Evolutionary conservation across 2,797 vertebrate genomes (phyloP).

Genomic region (Malacoraja senta): DNA sequence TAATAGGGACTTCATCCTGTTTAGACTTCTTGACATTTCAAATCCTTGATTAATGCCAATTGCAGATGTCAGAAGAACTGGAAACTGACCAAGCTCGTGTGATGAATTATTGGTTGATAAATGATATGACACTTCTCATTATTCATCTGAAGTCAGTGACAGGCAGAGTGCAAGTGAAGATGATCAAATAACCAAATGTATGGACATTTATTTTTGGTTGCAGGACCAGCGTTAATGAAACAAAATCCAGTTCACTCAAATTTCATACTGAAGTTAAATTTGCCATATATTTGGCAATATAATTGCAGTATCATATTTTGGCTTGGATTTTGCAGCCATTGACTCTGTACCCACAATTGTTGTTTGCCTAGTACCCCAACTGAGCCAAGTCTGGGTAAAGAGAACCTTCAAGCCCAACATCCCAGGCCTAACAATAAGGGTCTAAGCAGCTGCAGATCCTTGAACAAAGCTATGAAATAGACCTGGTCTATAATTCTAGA

Average conservation of each 20-base stretch:
- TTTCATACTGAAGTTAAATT: background rate
- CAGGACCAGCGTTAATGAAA: background rate
- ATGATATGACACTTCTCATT: background rate
- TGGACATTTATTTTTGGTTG: conserved; percentile 34
- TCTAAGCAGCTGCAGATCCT: too few relatives aligned
- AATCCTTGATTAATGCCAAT: background rate
- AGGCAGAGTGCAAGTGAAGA: background rate
- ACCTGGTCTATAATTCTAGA: too few relatives aligned
- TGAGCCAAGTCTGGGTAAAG: too few relatives aligned
- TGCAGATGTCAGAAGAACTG: background rate
- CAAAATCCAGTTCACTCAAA: background rate
- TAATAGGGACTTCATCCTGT: background rate
- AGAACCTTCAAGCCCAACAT: too few relatives aligned
- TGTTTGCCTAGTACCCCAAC: too few relatives aligned
- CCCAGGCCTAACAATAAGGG: too few relatives aligned
- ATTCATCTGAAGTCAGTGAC: background rate
- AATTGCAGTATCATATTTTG: background rate
- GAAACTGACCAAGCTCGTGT: background rate
- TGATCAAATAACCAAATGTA: conserved; percentile 3
- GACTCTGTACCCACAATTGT: background rate
- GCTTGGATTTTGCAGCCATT: background rate
- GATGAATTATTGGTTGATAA: conserved; percentile 25
- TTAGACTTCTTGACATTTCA: background rate
- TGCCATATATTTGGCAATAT: background rate
- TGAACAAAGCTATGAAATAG: too few relatives aligned